Evolutionary conservation across 2,113 vertebrate species (phyloP).

Genomic region (Neoarius graeffei): DNA sequence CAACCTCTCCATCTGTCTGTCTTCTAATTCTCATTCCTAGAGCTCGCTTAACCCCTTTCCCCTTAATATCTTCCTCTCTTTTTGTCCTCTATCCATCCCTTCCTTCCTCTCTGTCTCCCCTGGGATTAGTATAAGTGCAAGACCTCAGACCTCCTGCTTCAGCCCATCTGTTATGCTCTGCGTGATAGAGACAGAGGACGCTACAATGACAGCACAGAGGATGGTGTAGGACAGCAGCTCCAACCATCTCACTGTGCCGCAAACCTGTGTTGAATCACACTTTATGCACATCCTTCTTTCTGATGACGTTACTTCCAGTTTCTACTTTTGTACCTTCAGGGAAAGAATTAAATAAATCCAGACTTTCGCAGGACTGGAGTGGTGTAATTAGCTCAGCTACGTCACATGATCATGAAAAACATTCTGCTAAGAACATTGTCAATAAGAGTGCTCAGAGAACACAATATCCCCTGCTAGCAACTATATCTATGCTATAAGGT

Average conservation of each 20-base stretch:
- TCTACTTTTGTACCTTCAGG: too few relatives aligned
- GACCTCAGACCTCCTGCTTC: conserved; percentile 4
- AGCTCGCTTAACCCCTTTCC: background rate
- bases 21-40: background rate
- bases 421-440: too few relatives aligned
- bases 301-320: background rate
- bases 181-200: conserved; percentile 23
- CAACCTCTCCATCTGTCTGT: background rate
- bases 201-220: conserved; percentile 16
- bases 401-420: too few relatives aligned
- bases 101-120: background rate
- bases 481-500: too few relatives aligned
- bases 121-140: conserved; percentile 4
- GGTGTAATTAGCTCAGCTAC: too few relatives aligned
- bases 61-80: background rate
- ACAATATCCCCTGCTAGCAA: too few relatives aligned
- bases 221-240: background rate
- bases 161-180: conserved; percentile 16
- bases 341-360: too few relatives aligned
- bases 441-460: too few relatives aligned
- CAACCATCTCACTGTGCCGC: background rate
- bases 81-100: background rate
- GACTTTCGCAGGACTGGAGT: too few relatives aligned
- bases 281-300: background rate
- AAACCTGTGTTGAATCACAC: background rate